Conservation (phyloP, 2,888 invertebrate genomes). For the Machimus atricapillus region DNA sequence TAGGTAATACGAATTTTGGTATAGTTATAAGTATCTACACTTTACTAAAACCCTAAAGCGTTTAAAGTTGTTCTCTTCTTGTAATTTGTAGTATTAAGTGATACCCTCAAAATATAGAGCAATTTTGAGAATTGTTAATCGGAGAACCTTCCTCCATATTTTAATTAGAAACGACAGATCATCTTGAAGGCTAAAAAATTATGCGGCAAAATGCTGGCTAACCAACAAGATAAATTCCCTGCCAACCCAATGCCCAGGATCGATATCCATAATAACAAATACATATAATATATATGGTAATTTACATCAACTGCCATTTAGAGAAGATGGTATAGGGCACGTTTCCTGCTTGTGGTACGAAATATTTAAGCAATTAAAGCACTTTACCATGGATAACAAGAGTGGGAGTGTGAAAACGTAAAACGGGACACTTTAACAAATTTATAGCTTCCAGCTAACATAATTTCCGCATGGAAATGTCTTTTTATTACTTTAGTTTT, state of each 20-base stretch:
- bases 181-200: background rate
- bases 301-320: background rate
- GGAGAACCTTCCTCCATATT: background rate
- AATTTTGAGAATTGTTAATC: background rate
- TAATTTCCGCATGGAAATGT: background rate
- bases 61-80: background rate
- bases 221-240: background rate
- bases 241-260: background rate
- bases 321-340: background rate
- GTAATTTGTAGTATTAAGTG: background rate
- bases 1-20: background rate
- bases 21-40: background rate
- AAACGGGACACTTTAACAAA: background rate
- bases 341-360: background rate
- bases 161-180: background rate
- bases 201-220: background rate
- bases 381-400: background rate
- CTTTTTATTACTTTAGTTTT: conserved; percentile 3
- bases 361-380: conserved; percentile 3
- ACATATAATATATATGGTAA: background rate
- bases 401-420: background rate
- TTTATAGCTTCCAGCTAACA: background rate
- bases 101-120: background rate
- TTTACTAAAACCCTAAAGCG: background rate
- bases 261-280: background rate